Base-by-base conservation (phyloP, 2,888 invertebrate genomes). In the Drosophila acutilabella region DNA sequence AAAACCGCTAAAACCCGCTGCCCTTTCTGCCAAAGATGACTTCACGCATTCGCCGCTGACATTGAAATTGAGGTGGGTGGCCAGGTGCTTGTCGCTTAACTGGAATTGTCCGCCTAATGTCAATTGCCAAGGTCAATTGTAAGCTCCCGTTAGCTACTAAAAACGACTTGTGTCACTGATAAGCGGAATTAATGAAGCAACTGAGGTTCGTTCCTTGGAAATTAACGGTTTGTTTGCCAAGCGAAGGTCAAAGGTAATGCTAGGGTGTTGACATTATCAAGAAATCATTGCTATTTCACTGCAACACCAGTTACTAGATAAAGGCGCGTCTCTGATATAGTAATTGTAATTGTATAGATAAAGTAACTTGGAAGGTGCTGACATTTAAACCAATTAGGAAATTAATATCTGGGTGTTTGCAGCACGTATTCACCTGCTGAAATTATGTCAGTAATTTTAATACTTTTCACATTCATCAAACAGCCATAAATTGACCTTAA, bases 21-120 rank as follows among this genome's bases (percentile, higher is more conserved):
- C 11, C n/a, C 18, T 13, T 11, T 1, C 8, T 14, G 16, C 10
- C 14, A 8, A 23, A 69, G 84, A 89, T 83, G 83, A 83, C 87
- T 87, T 81, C 87, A 88, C 85, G 84, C 89, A 70, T 73, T 83
- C 42, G 36, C 20, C 10, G 52, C 59, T 81, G 84, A 81, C 85
- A 83, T 88, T 87, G 81, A 83, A 78, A 40, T 26, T 26, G 1
- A 51, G 30, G 59, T 58, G 50, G 54, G 60, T 48, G 65, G 65
- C 13, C 13, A 13, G 36, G 36, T 36, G 36, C 13, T 36, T 36
- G 18, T 51, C 20, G n/a, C 30, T 54, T 71, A 57, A 64, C 36
- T 23, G 65, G 71, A 64, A 61, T 67, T 26, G 40, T 56, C 52
- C 60, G 40, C 40, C 58, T 66, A 84, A 84, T 86, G 82, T 87